A percentile compares a stretch with the other conserved stretches of the same genome.
Evolutionary conservation across 2,888 invertebrate species (phyloP).

Genomic region (Auanema freiburgensis): DNA sequence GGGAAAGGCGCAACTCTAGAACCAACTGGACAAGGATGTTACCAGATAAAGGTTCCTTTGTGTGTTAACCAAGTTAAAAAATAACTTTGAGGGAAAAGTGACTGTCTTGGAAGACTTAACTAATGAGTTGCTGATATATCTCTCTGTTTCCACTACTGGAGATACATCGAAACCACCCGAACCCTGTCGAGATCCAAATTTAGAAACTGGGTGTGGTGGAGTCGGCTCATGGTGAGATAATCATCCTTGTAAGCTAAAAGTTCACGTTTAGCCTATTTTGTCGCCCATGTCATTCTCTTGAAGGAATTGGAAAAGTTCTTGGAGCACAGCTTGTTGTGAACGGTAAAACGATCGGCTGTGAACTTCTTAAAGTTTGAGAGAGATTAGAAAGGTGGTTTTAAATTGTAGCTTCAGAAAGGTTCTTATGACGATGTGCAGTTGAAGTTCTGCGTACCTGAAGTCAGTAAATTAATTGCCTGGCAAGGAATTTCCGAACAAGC

Average conservation of each 20-base stretch:
- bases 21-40: slow-evolving; percentile 40
- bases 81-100: slow-evolving; percentile 37
- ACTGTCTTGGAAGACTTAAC: slow-evolving; percentile 40
- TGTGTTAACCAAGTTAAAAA: background rate
- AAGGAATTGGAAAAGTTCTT: slow-evolving; percentile 32
- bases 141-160: slow-evolving; percentile 44
- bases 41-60: slow-evolving; percentile 35
- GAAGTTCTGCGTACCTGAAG: slow-evolving; percentile 56
- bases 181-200: slow-evolving; percentile 38
- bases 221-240: slow-evolving; percentile 42
- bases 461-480: slow-evolving; percentile 47
- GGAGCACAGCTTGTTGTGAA: slow-evolving; percentile 45
- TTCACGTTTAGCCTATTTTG: slow-evolving; percentile 40
- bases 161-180: slow-evolving; percentile 40
- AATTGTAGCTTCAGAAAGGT: slow-evolving; percentile 37
- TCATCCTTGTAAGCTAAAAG: background rate
- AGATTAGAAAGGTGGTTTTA: background rate
- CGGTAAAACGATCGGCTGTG: slow-evolving; percentile 44
- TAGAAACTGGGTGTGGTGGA: slow-evolving; percentile 45
- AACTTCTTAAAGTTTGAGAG: slow-evolving; percentile 33
- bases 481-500: slow-evolving; percentile 45
- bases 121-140: slow-evolving; percentile 40
- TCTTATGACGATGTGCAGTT: slow-evolving; percentile 59
- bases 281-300: slow-evolving; percentile 42
- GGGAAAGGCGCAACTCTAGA: slow-evolving; percentile 34